phyloP scores from a whole-genome alignment of 2,113 vertebrate genomes.

The Cryptotis parvus region DNA sequence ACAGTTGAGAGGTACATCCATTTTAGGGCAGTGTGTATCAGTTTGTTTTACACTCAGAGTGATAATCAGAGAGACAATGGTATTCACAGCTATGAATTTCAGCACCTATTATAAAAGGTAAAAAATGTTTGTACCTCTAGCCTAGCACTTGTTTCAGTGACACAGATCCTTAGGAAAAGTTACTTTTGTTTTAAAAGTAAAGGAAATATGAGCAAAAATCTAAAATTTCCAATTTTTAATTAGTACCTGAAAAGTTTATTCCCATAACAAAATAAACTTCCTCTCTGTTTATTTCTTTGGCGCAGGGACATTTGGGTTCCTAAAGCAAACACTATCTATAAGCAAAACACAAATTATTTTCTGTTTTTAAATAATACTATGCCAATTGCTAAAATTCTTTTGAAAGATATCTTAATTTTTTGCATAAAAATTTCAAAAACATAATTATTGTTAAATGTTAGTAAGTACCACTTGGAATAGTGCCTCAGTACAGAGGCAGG shows the following conservation, averaged over 20 bases:
- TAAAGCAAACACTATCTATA: neutral
- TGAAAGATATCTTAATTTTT: neutral
- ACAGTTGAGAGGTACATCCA: slow-evolving; percentile 5
- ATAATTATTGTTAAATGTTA: neutral
- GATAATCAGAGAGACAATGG: neutral
- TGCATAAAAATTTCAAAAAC: slow-evolving; percentile 18
- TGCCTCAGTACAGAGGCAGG: neutral
- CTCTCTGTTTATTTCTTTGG: neutral
- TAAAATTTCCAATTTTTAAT: neutral
- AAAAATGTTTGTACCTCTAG: slow-evolving; percentile 34
- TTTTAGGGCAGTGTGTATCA: neutral
- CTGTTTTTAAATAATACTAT: slow-evolving; percentile 17
- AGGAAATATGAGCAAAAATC: neutral
- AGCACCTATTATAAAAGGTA: slow-evolving; percentile 15
- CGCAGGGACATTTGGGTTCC: neutral
- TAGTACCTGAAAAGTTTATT: slow-evolving; percentile 1
- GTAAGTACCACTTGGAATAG: no score
- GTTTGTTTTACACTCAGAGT: neutral
- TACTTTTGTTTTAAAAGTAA: neutral
- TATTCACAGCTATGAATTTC: slow-evolving; percentile 27
- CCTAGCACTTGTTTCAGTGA: neutral
- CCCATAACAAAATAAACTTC: neutral
- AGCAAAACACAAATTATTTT: neutral
- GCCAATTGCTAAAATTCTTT: neutral
- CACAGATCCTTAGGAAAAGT: neutral